These are phyloP conservation scores for Phthorimaea operculella DNA, from an alignment of 1,140 invertebrate species.

Conservation along the genomic window DNA sequence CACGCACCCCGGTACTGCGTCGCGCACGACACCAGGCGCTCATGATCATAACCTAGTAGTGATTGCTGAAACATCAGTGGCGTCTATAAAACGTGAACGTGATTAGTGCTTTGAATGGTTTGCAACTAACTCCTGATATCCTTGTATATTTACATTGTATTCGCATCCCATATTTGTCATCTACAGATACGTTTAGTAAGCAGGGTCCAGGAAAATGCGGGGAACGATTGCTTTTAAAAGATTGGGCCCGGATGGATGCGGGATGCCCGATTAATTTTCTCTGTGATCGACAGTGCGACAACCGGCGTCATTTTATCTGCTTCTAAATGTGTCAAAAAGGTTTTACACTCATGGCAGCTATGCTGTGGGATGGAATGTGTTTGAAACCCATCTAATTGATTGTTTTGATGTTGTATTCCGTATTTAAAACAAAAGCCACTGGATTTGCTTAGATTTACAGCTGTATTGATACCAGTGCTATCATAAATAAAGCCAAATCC, in stretches of 20 bases:
- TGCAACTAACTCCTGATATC: background rate
- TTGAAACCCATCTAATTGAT: no score
- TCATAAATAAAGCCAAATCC: no score
- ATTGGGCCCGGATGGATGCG: background rate
- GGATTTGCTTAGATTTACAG: no score
- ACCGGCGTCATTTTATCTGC: background rate
- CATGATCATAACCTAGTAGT: background rate
- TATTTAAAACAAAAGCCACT: no score
- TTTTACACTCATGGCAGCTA: no score
- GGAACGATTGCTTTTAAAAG: background rate
- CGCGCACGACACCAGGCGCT: background rate
- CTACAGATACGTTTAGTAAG: background rate
- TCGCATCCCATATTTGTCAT: background rate
- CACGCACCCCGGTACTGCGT: slow-evolving; percentile 22
- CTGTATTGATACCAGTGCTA: no score
- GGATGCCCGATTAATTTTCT: background rate
- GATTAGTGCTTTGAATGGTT: background rate
- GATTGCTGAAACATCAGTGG: slow-evolving; percentile 1
- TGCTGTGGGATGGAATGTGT: no score
- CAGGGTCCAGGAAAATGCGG: background rate
- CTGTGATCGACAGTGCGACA: background rate
- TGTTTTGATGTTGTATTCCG: no score
- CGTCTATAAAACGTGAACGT: background rate
- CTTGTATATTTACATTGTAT: background rate
- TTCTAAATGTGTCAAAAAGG: no score